These are phyloP conservation scores for Enteromius trimaculatus DNA, from an alignment of 2,797 vertebrate genomes.

Conservation along the genomic window DNA sequence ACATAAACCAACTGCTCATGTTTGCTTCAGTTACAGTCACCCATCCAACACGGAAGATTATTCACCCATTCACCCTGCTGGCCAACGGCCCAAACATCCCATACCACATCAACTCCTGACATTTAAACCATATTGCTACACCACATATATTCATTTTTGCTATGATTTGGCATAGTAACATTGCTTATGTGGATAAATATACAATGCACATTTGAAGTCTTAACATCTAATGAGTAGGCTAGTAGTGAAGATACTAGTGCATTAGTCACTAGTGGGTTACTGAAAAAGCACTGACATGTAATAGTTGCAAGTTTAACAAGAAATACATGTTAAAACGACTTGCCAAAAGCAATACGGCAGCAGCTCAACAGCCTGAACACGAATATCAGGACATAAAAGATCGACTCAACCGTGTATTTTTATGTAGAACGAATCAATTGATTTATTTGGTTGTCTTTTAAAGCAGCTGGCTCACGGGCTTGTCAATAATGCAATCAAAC, in stretches of 20 bases:
- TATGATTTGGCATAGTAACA: background rate
- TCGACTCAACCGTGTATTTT: background rate
- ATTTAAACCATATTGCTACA: background rate
- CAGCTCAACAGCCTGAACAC: slow-evolving; percentile 7
- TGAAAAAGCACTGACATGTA: background rate
- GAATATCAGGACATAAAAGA: background rate
- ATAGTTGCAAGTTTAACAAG: background rate
- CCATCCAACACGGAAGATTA: background rate
- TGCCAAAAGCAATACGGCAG: background rate
- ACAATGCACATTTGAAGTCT: background rate
- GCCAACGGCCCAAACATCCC: slow-evolving; percentile 1
- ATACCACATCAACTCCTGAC: background rate
- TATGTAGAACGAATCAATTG: slow-evolving; percentile 43
- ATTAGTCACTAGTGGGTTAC: background rate
- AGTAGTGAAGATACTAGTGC: background rate
- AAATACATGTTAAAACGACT: background rate
- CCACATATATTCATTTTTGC: background rate
- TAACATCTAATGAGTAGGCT: background rate
- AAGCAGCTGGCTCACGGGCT: slow-evolving; percentile 56
- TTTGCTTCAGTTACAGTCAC: slow-evolving; percentile 12
- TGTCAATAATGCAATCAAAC: background rate
- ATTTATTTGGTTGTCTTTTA: slow-evolving; percentile 39
- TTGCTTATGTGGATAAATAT: background rate
- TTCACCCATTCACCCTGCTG: slow-evolving; percentile 12
- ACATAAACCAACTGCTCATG: slow-evolving; percentile 28